phyloP scores from a whole-genome alignment of 2,888 invertebrate species.

The Lasioglossum figueresi region DNA sequence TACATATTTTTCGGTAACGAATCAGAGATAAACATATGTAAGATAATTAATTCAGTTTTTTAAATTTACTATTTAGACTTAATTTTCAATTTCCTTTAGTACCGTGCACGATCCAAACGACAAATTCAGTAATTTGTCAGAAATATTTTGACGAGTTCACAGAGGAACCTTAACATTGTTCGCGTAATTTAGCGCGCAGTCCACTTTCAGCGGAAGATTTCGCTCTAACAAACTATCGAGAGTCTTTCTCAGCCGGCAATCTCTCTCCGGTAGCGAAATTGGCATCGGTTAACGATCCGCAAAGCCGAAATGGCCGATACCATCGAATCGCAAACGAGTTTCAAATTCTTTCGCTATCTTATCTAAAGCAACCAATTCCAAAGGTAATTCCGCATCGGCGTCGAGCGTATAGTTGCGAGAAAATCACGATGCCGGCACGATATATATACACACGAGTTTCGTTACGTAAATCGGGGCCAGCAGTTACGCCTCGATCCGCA shows the following conservation, averaged over 20 bases:
- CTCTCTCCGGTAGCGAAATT: background rate
- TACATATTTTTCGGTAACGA: background rate
- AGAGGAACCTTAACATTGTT: background rate
- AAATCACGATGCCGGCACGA: background rate
- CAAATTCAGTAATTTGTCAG: background rate
- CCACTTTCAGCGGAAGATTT: background rate
- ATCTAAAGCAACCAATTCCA: constrained; percentile 4
- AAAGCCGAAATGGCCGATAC: background rate
- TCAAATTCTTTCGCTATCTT: constrained; percentile 5
- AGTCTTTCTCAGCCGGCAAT: background rate
- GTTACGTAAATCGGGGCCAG: constrained; percentile 18
- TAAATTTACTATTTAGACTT: background rate
- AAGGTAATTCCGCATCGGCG: constrained; percentile 4
- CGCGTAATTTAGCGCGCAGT: background rate
- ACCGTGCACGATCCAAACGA: background rate
- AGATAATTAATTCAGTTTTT: too few species aligned
- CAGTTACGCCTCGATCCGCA: constrained; percentile 34
- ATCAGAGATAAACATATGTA: background rate
- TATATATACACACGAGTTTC: background rate
- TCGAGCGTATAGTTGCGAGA: constrained; percentile 3
- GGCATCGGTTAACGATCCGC: constrained; percentile 9
- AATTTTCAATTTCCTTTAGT: background rate
- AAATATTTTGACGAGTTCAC: background rate
- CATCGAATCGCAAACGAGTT: background rate
- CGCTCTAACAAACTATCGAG: background rate